Conservation (phyloP, 2,888 invertebrate genomes). For the Chalcis sispes region DNA sequence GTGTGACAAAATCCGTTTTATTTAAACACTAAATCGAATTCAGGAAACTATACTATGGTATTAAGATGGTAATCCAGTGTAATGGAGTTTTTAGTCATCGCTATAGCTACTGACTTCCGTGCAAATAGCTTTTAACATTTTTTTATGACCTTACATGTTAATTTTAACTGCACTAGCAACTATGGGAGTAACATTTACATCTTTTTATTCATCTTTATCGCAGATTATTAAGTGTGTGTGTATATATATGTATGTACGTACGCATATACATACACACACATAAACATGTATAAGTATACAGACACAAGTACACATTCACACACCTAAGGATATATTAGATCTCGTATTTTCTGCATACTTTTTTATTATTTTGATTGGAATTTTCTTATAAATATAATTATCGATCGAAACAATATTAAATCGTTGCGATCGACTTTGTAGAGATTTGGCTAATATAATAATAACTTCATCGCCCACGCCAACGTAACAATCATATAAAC, state of each 20-base stretch:
- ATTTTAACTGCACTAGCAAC: constrained; percentile 42
- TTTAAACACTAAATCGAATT: constrained; percentile 36
- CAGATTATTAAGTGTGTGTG: constrained; percentile 28
- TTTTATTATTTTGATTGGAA: constrained; percentile 19
- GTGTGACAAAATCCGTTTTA: constrained; percentile 36
- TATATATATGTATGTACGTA: constrained; percentile 24
- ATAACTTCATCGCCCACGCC: constrained; percentile 23
- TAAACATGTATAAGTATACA: too few species aligned
- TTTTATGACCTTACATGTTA: constrained; percentile 38
- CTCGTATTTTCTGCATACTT: neutral
- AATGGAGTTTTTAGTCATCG: constrained; percentile 41
- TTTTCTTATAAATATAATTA: constrained; percentile 24
- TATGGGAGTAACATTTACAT: constrained; percentile 49
- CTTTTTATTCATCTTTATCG: constrained; percentile 39
- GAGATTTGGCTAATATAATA: constrained; percentile 22
- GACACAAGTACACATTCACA: too few species aligned
- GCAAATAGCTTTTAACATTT: constrained; percentile 30
- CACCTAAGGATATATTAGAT: too few species aligned
- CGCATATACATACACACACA: neutral
- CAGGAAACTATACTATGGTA: constrained; percentile 14
- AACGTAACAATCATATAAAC: constrained; percentile 54
- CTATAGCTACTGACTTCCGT: constrained; percentile 30
- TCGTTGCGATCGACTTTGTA: neutral
- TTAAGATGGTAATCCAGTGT: constrained; percentile 12
- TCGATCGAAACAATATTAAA: neutral